These are phyloP conservation scores for Apaloderma vittatum DNA, from an alignment of 2,113 vertebrate genomes.

Conservation along the genomic window DNA sequence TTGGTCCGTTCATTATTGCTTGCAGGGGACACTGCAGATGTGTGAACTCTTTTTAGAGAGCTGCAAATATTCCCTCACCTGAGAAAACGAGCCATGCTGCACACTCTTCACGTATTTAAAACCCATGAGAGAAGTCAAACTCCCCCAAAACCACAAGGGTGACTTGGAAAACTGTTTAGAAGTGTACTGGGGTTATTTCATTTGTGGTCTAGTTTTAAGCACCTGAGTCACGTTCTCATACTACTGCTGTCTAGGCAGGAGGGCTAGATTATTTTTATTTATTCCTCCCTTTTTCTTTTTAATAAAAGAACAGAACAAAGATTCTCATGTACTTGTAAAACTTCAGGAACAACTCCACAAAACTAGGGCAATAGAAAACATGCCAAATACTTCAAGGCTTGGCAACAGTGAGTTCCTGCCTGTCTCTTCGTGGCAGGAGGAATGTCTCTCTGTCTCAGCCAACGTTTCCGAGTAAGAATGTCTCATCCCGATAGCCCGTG, in stretches of 20 bases:
- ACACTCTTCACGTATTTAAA: background rate
- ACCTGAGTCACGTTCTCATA: background rate
- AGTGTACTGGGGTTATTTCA: background rate
- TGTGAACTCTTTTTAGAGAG: background rate
- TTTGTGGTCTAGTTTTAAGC: slow-evolving; percentile 1
- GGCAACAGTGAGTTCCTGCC: slow-evolving; percentile 44
- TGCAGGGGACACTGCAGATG: background rate
- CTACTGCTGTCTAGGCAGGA: background rate
- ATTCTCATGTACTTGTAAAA: slow-evolving; percentile 26
- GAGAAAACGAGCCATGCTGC: background rate
- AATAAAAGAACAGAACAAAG: background rate
- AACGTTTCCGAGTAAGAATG: slow-evolving; percentile 44
- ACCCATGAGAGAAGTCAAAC: background rate
- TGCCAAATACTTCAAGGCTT: slow-evolving; percentile 59
- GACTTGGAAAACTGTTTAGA: background rate
- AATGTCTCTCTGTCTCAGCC: slow-evolving; percentile 46
- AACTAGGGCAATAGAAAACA: slow-evolving; percentile 61
- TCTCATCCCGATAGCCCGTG: slow-evolving; percentile 43
- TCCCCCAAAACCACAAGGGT: background rate
- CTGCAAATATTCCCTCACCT: background rate
- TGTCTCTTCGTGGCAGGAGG: slow-evolving; percentile 33
- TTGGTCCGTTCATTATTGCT: background rate
- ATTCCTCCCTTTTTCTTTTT: background rate
- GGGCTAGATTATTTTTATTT: background rate
- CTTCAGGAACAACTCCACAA: slow-evolving; percentile 61